A percentile compares a stretch with the other conserved stretches of the same genome.
Conservation (phyloP, 2,113 vertebrate genomes). For the Syngnathus typhle region DNA sequence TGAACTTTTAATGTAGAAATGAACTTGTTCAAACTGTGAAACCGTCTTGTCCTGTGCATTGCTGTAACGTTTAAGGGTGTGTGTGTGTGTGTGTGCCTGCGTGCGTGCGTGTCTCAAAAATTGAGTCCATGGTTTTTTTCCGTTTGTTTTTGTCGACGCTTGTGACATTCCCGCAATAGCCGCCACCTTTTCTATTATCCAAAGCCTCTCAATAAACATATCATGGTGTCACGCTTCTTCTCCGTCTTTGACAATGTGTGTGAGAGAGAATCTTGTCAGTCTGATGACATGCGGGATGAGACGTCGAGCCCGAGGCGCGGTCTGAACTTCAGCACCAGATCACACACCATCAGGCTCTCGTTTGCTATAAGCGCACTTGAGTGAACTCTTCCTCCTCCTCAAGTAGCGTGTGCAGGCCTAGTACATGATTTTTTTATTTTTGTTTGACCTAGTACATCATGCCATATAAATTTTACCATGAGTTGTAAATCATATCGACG, state of each 20-base stretch:
- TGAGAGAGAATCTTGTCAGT: constrained; percentile 42
- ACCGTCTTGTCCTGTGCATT: constrained; percentile 61
- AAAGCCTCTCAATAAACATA: constrained; percentile 75
- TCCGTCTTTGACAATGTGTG: constrained; percentile 25
- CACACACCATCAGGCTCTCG: constrained; percentile 14
- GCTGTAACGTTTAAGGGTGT: constrained; percentile 33
- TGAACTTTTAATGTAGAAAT: constrained; percentile 57
- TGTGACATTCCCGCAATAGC: constrained; percentile 64
- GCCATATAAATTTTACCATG: too few species aligned
- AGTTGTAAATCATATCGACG: too few species aligned
- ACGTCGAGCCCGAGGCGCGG: constrained; percentile 40
- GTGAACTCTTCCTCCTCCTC: constrained; percentile 1
- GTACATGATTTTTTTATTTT: too few species aligned
- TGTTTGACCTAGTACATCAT: too few species aligned
- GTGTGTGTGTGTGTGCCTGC: constrained; percentile 5
- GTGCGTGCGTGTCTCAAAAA: constrained; percentile 34
- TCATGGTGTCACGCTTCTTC: constrained; percentile 62
- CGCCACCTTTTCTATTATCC: constrained; percentile 67
- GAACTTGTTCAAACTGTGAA: constrained; percentile 62
- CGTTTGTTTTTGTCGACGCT: constrained; percentile 45
- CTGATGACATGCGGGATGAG: constrained; percentile 32
- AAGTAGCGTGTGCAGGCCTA: background rate
- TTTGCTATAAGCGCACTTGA: background rate
- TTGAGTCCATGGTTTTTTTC: constrained; percentile 35
- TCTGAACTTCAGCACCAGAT: constrained; percentile 51